phyloP scores from a whole-genome alignment of 2,113 vertebrate genomes.

The Oenanthe melanoleuca region DNA sequence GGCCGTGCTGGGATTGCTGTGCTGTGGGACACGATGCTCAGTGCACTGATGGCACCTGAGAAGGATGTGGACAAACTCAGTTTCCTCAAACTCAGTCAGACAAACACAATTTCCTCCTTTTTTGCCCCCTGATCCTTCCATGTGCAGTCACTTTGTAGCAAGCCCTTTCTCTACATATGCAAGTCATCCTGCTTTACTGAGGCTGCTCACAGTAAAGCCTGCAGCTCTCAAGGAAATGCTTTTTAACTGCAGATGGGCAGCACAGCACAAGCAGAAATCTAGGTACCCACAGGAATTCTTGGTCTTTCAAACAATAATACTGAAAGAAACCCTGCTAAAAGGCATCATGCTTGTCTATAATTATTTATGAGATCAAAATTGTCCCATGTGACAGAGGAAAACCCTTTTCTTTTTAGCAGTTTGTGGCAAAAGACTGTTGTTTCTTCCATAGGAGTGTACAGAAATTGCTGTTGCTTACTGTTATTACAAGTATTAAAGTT shows the following conservation, averaged over 20 bases:
- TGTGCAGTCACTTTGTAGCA: not conserved
- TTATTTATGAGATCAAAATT: not conserved
- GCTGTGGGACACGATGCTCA: fast-evolving
- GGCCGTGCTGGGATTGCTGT: too few relatives aligned
- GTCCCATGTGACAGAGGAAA: not conserved
- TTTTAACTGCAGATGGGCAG: not conserved
- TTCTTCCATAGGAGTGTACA: not conserved
- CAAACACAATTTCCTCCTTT: not conserved
- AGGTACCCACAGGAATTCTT: not conserved
- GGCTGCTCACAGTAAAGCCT: not conserved
- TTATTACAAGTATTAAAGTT: not conserved
- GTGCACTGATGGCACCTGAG: not conserved
- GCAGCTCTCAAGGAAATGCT: not conserved
- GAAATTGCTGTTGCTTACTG: not conserved
- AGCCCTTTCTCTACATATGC: not conserved
- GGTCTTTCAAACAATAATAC: not conserved
- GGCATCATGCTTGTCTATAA: not conserved
- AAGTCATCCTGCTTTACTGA: not conserved
- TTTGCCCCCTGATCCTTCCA: not conserved
- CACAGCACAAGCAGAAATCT: not conserved
- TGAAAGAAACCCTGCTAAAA: not conserved
- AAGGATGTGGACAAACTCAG: not conserved
- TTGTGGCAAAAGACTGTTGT: not conserved
- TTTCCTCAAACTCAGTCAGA: not conserved
- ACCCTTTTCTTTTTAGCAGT: not conserved